A percentile compares a stretch with the other conserved stretches of the same genome.
phyloP scores from a whole-genome alignment of 2,113 vertebrate species.

The Apistogramma diplotaenia region DNA sequence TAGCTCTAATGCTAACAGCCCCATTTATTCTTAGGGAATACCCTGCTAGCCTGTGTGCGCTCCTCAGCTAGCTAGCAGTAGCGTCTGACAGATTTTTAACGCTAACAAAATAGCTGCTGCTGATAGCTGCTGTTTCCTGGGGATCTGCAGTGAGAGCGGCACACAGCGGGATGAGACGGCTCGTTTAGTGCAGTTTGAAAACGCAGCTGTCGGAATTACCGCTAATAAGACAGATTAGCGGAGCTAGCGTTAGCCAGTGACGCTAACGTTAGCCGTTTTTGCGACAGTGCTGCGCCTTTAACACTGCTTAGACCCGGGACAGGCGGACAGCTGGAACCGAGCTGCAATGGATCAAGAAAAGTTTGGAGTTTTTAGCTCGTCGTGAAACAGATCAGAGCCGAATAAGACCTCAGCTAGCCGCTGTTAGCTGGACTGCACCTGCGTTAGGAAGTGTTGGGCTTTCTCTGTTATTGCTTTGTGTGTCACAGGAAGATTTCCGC shows the following conservation, averaged over 20 bases:
- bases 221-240: neutral
- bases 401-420: neutral
- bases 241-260: neutral
- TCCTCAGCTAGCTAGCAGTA: neutral
- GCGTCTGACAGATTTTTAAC: neutral
- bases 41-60: slow-evolving; percentile 3
- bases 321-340: accelerated
- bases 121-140: neutral
- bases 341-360: neutral
- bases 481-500: neutral
- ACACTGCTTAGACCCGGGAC: neutral
- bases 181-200: neutral
- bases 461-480: neutral
- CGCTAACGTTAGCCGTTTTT: slow-evolving; percentile 8
- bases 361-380: neutral
- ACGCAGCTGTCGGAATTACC: neutral
- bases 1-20: slow-evolving; percentile 49
- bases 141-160: accelerated
- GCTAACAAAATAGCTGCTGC: neutral
- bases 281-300: slow-evolving; percentile 18
- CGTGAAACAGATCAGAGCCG: neutral
- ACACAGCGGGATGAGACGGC: neutral
- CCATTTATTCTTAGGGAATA: neutral
- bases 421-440: neutral
- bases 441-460: neutral